These are phyloP conservation scores for Automeris io DNA, from an alignment of 2,888 invertebrate species.

Conservation along the genomic window DNA sequence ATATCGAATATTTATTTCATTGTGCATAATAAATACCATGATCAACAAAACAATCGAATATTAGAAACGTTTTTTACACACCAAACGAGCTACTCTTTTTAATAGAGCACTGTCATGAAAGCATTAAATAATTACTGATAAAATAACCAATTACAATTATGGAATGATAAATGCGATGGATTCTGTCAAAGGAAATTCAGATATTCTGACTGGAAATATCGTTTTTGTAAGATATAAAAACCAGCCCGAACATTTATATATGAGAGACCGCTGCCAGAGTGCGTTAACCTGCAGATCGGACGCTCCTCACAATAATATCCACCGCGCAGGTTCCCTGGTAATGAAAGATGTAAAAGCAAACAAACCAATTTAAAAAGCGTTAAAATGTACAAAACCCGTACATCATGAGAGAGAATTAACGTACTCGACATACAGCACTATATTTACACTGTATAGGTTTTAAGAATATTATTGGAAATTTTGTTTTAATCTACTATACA, in stretches of 20 bases:
- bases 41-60: no score
- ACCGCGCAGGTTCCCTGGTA: slow-evolving; percentile 41
- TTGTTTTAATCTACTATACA: no score
- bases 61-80: no score
- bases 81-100: no score
- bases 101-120: no score
- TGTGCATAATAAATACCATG: background rate
- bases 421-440: no score
- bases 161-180: background rate
- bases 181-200: slow-evolving; percentile 13
- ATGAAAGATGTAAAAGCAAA: slow-evolving; percentile 48
- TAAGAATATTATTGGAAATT: no score
- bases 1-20: background rate
- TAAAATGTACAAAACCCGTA: slow-evolving; percentile 30
- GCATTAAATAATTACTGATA: background rate
- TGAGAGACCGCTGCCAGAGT: slow-evolving; percentile 38
- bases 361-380: slow-evolving; percentile 44
- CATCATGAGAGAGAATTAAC: no score
- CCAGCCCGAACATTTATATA: slow-evolving; percentile 41
- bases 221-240: slow-evolving; percentile 29
- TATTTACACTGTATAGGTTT: no score
- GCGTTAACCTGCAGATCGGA: slow-evolving; percentile 50
- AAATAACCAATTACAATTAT: no score
- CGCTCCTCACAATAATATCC: slow-evolving; percentile 45
- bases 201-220: slow-evolving; percentile 1